Evolutionary conservation across 2,888 invertebrate species (phyloP), one percentile per base, ranked within the genome.

Genomic region (Heliconius ismenius): DNA sequence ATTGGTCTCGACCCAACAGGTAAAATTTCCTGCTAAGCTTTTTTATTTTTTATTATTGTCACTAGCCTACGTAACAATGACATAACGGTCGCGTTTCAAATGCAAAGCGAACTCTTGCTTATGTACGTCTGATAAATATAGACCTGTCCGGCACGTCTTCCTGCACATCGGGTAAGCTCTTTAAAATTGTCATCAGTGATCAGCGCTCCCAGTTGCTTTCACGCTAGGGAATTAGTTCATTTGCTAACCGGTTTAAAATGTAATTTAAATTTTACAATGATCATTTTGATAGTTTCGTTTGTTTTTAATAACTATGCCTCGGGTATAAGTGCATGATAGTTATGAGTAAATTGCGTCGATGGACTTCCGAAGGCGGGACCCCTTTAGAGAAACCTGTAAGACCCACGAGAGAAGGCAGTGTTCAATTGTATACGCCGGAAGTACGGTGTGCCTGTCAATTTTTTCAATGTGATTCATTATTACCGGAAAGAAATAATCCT

Each of bases 391-490:
- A 95, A 86, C 95, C 95, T 80, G 95, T 96, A 85, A 95, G 96
- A 87, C 96, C 96, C 76, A 96, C 97, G 79, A 95, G 97, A 85
- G 96, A 95, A 87, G 96, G 96, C 87, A 96, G 96, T 87, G 96
- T 96, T 81, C 95, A 96, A 84, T 95, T 96, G 83, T 95, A 95
- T 83, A 96, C 97, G 79, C 95, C 97, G 86, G 97, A 97, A 89
- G 97, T 98, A 80, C 96, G 98, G 83, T 97, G 98, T 91, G 97
- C 95, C 82, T 97, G 98, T 93, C 97, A 98, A 93, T 98, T 96
- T 92, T 98, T 96, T 91, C 96, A 97, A 94, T 96, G 96, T 89
- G 97, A 97, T 90, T 96, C 96, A 79, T 91, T 97, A 83, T 93
- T 97, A 84, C 97, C 97, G 79, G 97, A 97, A 89, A 95, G 96